Evolutionary conservation across 1,140 invertebrate genomes (phyloP), one percentile per base, ranked within the genome.

Genomic region (Lepidurus arcticus): DNA sequence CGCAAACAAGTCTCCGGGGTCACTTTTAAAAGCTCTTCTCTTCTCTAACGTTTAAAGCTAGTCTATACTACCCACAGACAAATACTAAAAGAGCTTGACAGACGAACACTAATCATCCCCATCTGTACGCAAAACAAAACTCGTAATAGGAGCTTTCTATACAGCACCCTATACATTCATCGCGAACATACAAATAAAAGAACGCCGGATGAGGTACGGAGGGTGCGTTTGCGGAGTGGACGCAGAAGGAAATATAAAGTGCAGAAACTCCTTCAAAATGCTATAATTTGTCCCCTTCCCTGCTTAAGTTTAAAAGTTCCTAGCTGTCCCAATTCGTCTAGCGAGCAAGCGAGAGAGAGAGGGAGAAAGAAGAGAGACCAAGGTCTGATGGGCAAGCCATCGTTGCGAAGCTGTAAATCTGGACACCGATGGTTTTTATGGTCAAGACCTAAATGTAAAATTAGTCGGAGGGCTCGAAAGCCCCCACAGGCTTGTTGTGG

Each of bases 391-490:
- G 47, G 21, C 53, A 65, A 21, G 21, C 53, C 53, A 65, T 65
- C 21, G 4, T 65, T 5, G 53, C 21, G 53, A 65, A 65, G 53
- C 53, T 65, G 53, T 65, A 65, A 65, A 65, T 65, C 53, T 65
- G 53, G 8, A 65, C 53, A 65, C 53, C 53, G 53, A 65, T 65
- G 53, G 53, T 65, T 65, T 65, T 65, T 65, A 65, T 65, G 53
- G 53, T 65, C 53, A 65, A 65, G 53, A 65, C 53, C 21, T 65
- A 65, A 65, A 65, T 65, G 53, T 65, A 65, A 65, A 65, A 65
- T 65, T 65, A 65, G 53, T 65, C 53, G 53, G 21, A 34, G 34
- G 53, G 53, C 53, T 65, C 21, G 53, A 21, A 65, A 65, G 53
- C 53, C 53, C 34, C 21, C 8, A 21, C 21, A 21, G 53, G 53